Evolutionary conservation across 2,888 invertebrate genomes (phyloP), one percentile per base, ranked within the genome.

Genomic region (Lithophane semibrunnea): DNA sequence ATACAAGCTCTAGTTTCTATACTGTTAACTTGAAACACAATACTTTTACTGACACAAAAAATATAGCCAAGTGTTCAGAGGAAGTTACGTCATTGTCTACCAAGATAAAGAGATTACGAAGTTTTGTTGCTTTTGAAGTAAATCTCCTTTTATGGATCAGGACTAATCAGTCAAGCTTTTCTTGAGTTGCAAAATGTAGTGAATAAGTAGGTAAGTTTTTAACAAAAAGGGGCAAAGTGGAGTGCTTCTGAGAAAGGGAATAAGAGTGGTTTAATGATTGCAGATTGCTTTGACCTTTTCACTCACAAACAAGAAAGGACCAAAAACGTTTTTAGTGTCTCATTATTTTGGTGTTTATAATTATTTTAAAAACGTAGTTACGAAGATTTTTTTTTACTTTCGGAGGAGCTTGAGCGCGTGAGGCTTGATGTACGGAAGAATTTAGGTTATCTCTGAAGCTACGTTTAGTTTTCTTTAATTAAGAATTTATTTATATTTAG

Each of bases 31-130:
- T 75, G 66, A 61, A 78, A 85, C 64, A 75, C 72, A 71, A 84
- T 82, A 85, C 84, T 72, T 64, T 72, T 24, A 47, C 68, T 64
- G 79, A 74, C 83, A 85, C 58, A 68, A 79, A 84, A 79, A 79
- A 85, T 63, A 73, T 63, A 68, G 68, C 56, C n/a, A 71, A 79
- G 73, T 42, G 21, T 66, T 75, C 68, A 67, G 49, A 76, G 80
- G 80, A 75, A 73, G 74, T 86, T 77, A 44, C 81, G 61, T 71
- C 74, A 86, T 81, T 83, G 86, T 83, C 78, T 81, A 44, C 64
- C 0, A 64, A 86, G 84, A 77, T 78, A 76, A 76, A 68, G 60
- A 75, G 81, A 83, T 85, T 49, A 83, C 73, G 56, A 73, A 60
- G 54, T 47, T 80, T 44, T 13, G 49, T 77, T 73, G n/a, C 72